These are phyloP conservation scores for Sorex araneus DNA, from an alignment of 2,113 vertebrate species.

Conservation along the genomic window DNA sequence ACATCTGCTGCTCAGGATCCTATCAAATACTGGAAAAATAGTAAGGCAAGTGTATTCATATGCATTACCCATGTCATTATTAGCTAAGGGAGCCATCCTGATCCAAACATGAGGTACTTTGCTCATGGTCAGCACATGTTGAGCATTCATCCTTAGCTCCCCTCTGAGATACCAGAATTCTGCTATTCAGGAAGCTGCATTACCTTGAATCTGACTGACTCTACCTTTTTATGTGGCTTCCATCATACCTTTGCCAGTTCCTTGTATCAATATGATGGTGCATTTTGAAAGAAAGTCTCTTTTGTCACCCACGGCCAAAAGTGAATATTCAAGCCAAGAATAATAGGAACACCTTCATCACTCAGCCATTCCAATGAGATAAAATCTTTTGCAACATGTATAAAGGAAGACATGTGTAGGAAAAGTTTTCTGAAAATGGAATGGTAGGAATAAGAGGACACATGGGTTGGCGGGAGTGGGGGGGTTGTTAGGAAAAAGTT, in stretches of 20 bases:
- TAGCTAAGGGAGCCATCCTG: slow-evolving; percentile 65
- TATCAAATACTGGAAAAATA: slow-evolving; percentile 53
- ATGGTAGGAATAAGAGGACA: slow-evolving; percentile 40
- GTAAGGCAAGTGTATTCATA: slow-evolving; percentile 36
- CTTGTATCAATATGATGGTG: slow-evolving; percentile 35
- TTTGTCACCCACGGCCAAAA: slow-evolving; percentile 66
- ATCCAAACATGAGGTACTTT: slow-evolving; percentile 40
- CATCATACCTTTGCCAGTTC: slow-evolving; percentile 46
- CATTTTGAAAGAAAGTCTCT: slow-evolving; percentile 43
- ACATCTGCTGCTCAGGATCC: slow-evolving; percentile 52
- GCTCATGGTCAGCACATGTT: slow-evolving; percentile 55
- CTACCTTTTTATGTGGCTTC: slow-evolving; percentile 30
- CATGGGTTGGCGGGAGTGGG: slow-evolving; percentile 25
- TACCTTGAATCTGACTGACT: slow-evolving; percentile 59
- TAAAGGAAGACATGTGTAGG: background rate
- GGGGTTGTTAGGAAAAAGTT: background rate
- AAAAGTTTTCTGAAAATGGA: slow-evolving; percentile 55
- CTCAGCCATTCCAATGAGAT: slow-evolving; percentile 50
- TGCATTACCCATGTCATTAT: slow-evolving; percentile 64
- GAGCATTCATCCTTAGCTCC: slow-evolving; percentile 74
- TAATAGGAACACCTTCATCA: slow-evolving; percentile 47
- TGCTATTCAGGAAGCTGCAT: background rate
- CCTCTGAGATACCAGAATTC: background rate
- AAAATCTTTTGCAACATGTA: slow-evolving; percentile 46
- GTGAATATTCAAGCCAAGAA: slow-evolving; percentile 62